Base-by-base conservation (phyloP, 2,113 vertebrate genomes). In the Passerina amoena region DNA sequence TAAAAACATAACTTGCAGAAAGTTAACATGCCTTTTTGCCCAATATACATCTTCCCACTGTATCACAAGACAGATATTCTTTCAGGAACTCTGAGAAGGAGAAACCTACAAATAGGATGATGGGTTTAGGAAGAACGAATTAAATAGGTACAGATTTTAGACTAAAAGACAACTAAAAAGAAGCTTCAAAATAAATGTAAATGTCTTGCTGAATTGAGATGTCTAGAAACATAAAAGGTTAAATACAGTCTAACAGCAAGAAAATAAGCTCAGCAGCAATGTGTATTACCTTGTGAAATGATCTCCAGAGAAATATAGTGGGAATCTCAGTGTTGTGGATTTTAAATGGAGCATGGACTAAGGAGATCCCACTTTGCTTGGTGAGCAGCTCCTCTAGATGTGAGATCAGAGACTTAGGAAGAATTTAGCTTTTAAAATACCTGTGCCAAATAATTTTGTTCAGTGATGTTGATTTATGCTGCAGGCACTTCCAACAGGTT, bases 1-100 rank as follows among this genome's bases (percentile, higher is more conserved):
- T 79, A 85, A 82, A 93, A 85, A 57, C 8, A 22, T n/a, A 90
- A 86, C 42, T 92, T 70, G 51, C 37, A 93, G 54, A 77, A 93
- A 59, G 68, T 82, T 70, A 83, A 31, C 30, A 44, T 88, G 77
- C n/a, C 83, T 90, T 94, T 95, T 88, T 66, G 37, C 79, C 66
- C 3, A 0, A 33, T 42, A 69, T 40, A 54, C 47, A 59, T 91
- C 87, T 96, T 85, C 93, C 73, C 93, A 94, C 82, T 38, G 64
- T 19, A 88, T 96, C 86, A 95, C 91, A 96, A 80, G 87, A 90
- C 59, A 81, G 47, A 89, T 31, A 84, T 59, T 69, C 91, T 76
- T 82, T 61, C 44, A 79, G 66, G 63, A 94, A 47, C 35, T 66
- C 82, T 61, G 63, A 92, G 73, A 92, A 56, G 24, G 31, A 78